Conservation (phyloP, 1,140 invertebrate genomes). For the Microplitis mediator region DNA sequence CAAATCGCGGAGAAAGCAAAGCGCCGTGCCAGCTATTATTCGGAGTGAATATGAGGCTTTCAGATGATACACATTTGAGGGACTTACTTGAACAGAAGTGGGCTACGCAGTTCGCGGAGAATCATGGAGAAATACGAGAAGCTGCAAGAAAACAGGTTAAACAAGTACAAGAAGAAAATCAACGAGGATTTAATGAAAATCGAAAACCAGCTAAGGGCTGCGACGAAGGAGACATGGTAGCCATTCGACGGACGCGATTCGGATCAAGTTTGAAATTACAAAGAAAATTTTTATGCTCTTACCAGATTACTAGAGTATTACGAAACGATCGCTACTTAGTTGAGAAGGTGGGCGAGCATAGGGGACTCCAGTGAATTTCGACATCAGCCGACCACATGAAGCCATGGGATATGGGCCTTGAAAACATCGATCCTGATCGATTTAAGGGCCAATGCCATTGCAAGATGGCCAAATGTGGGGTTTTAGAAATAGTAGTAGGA, state of each 20-base stretch:
- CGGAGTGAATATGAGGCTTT: slow-evolving; percentile 43
- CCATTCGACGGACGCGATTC: background rate
- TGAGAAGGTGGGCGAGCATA: slow-evolving; percentile 18
- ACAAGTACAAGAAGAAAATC: slow-evolving; percentile 45
- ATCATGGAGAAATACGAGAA: slow-evolving; percentile 10
- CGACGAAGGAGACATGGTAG: slow-evolving; percentile 28
- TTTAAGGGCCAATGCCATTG: too few species aligned
- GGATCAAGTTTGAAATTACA: background rate
- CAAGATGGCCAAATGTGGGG: too few species aligned
- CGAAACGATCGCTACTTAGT: slow-evolving; percentile 20
- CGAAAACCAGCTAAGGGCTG: slow-evolving; percentile 31
- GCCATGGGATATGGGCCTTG: background rate
- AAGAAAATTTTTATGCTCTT: background rate
- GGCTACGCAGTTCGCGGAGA: background rate
- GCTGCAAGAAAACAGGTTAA: slow-evolving; percentile 40
- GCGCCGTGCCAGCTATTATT: slow-evolving; percentile 49
- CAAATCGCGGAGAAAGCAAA: slow-evolving; percentile 39
- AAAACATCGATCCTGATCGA: too few species aligned
- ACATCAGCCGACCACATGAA: slow-evolving; percentile 18
- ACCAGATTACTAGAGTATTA: slow-evolving; percentile 8
- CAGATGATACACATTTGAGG: slow-evolving; percentile 35
- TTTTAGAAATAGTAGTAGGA: too few species aligned
- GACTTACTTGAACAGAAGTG: slow-evolving; percentile 27
- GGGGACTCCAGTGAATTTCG: slow-evolving; percentile 3
- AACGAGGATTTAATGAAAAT: slow-evolving; percentile 36